phyloP scores from a whole-genome alignment of 2,888 invertebrate species.

The Busseola fusca region DNA sequence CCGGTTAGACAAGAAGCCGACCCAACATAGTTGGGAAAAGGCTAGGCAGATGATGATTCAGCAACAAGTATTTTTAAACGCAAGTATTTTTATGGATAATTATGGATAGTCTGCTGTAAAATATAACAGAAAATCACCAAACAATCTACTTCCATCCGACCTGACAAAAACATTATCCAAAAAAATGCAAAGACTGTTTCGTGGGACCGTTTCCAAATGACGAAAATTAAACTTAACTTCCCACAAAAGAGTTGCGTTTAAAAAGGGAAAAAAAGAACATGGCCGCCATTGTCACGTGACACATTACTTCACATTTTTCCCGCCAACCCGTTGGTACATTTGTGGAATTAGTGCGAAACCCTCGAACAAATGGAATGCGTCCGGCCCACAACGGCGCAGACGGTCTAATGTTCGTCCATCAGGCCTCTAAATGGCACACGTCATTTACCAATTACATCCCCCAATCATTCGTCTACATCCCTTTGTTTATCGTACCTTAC shows the following conservation, averaged over 20 bases:
- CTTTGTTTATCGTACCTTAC: constrained; percentile 64
- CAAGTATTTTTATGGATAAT: background rate
- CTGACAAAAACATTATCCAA: constrained; percentile 2
- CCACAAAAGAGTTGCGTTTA: constrained; percentile 42
- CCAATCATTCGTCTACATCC: constrained; percentile 23
- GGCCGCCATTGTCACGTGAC: constrained; percentile 72
- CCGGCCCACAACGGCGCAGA: constrained; percentile 82
- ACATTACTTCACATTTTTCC: constrained; percentile 78
- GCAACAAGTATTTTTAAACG: background rate
- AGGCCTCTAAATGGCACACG: constrained; percentile 86
- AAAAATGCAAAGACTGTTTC: constrained; percentile 20
- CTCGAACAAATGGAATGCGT: constrained; percentile 82
- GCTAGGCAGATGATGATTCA: too few species aligned
- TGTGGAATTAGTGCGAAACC: constrained; percentile 82
- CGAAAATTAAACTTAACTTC: constrained; percentile 46
- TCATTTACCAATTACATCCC: constrained; percentile 82
- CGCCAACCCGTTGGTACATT: constrained; percentile 80
- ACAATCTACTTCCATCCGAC: constrained; percentile 15
- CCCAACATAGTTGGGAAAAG: background rate
- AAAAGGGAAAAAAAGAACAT: constrained; percentile 53
- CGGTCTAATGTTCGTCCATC: constrained; percentile 87
- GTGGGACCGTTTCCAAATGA: constrained; percentile 29
- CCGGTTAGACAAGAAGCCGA: too few species aligned
- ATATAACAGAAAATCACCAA: constrained; percentile 8
- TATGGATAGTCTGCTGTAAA: background rate